A percentile compares a stretch with the other conserved stretches of the same genome.
Evolutionary conservation across 2,113 vertebrate genomes (phyloP).

Genomic region (Pycnonotus jocosus): DNA sequence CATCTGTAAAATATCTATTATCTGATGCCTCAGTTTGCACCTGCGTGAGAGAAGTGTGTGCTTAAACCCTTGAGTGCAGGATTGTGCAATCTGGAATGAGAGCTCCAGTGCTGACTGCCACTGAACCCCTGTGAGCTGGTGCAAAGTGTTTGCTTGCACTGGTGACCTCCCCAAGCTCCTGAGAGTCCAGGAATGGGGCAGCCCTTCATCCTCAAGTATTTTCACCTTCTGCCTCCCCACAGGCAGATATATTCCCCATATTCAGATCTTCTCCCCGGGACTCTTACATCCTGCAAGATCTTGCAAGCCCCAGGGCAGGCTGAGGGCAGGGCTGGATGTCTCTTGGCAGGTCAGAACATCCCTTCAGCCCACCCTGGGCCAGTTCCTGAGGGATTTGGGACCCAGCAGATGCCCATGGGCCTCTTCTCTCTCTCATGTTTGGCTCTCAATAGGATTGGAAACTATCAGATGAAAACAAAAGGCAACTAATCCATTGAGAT

Average conservation of each 20-base stretch:
- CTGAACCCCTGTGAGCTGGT: background rate
- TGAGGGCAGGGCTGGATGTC: background rate
- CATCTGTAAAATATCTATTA: background rate
- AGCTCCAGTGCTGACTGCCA: fast-evolving
- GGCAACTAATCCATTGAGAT: background rate
- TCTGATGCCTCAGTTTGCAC: background rate
- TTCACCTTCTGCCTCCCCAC: background rate
- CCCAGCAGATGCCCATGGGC: fast-evolving
- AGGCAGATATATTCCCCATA: too few relatives aligned
- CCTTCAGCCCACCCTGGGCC: background rate
- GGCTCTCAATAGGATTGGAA: background rate
- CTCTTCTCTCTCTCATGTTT: background rate
- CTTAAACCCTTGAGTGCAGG: background rate
- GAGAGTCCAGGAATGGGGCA: fast-evolving
- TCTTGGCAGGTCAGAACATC: background rate
- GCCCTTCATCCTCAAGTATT: background rate
- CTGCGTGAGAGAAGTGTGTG: fast-evolving
- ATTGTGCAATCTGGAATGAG: background rate
- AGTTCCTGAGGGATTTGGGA: background rate
- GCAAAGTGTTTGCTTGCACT: background rate
- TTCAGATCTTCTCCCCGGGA: background rate
- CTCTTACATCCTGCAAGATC: fast-evolving
- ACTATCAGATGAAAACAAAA: background rate
- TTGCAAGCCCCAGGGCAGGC: background rate
- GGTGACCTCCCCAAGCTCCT: background rate